Percentiles rank a stretch among this genome's conserved stretches.
Evolutionary conservation across 2,888 invertebrate species (phyloP).

Genomic region (Pecten maximus): DNA sequence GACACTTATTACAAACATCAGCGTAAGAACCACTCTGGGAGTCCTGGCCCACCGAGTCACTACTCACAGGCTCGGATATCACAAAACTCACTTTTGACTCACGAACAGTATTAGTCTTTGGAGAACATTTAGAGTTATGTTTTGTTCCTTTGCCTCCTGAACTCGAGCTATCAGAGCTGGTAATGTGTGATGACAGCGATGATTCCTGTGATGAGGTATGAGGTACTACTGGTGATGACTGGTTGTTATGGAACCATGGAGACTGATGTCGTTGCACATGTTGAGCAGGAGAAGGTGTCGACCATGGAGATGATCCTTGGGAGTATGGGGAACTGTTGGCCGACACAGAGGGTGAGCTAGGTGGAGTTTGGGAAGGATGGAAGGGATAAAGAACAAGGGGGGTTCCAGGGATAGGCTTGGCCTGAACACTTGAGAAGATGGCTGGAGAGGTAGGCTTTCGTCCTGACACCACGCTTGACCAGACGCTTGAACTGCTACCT

Average conservation of each 20-base stretch:
- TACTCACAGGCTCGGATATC: constrained; percentile 49
- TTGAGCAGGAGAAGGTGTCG: constrained; percentile 37
- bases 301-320: constrained; percentile 33
- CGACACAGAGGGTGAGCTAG: constrained; percentile 17
- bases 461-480: constrained; percentile 75
- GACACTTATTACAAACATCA: constrained; percentile 69
- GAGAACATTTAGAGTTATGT: not conserved
- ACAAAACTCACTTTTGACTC: constrained; percentile 69
- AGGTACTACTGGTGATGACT: constrained; percentile 46
- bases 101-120: not conserved
- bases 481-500: constrained; percentile 64
- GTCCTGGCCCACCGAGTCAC: not conserved
- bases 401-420: constrained; percentile 75
- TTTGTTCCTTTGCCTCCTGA: constrained; percentile 39
- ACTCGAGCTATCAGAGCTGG: constrained; percentile 58
- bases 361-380: constrained; percentile 40
- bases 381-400: constrained; percentile 66
- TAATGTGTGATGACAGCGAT: constrained; percentile 34
- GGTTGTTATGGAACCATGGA: constrained; percentile 54
- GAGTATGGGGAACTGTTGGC: constrained; percentile 33
- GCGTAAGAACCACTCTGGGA: constrained; percentile 60
- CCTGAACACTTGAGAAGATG: constrained; percentile 49
- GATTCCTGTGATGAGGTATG: constrained; percentile 38
- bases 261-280: constrained; percentile 47
- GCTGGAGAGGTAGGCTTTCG: constrained; percentile 61